These are phyloP conservation scores for Ctenodactylus gundi DNA, from an alignment of 2,113 vertebrate species.

Conservation along the genomic window DNA sequence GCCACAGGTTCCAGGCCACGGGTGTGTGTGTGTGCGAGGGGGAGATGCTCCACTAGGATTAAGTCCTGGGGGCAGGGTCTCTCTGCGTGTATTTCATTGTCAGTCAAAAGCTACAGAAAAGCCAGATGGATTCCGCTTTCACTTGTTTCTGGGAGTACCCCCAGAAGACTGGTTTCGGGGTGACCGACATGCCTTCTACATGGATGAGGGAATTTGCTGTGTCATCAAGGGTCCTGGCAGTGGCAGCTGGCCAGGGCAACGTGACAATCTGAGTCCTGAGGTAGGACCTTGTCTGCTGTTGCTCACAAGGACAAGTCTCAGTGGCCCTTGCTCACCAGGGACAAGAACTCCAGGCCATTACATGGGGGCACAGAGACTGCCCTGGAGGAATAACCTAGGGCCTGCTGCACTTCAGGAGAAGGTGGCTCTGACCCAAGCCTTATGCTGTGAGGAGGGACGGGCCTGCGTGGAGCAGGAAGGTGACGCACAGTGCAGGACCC, in stretches of 20 bases:
- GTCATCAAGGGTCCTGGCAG: too few species aligned
- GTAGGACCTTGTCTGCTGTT: neutral
- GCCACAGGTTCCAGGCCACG: neutral
- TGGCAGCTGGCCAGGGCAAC: neutral
- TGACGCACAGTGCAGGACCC: neutral
- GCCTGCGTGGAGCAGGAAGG: neutral
- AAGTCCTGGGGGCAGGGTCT: neutral
- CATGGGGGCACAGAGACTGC: neutral
- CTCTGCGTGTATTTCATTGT: neutral
- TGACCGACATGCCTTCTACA: neutral
- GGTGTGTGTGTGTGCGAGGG: too few species aligned
- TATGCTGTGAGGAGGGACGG: neutral
- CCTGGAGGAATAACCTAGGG: neutral
- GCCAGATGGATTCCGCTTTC: neutral
- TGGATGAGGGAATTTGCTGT: neutral
- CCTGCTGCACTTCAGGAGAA: neutral
- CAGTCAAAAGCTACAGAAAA: neutral
- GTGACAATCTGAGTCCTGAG: neutral
- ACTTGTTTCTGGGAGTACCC: neutral
- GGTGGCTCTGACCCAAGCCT: rapidly evolving
- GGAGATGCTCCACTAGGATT: neutral
- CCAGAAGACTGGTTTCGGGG: neutral
- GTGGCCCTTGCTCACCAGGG: neutral
- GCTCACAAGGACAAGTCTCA: neutral
- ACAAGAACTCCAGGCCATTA: neutral